Evolutionary conservation across 2,797 vertebrate species (phyloP).

Genomic region (Clarias laeviceps): DNA sequence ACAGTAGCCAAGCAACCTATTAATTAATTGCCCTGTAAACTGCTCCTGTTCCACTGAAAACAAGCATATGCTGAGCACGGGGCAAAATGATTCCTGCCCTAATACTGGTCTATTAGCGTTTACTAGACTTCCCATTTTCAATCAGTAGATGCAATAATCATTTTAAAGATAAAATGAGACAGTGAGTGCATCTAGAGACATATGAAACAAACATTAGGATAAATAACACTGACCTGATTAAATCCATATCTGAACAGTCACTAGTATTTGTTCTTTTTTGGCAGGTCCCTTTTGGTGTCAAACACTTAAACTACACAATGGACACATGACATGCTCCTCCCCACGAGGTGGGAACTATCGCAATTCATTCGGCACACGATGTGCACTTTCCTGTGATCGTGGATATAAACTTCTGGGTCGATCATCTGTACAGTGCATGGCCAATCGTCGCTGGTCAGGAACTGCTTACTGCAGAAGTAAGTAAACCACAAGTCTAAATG

Average conservation of each 20-base stretch:
- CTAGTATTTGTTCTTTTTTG: conserved; percentile 6
- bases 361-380: conserved; percentile 88
- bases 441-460: conserved; percentile 89
- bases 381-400: conserved; percentile 83
- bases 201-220: neutral
- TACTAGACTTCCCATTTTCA: neutral
- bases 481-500: conserved; percentile 58
- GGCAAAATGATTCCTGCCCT: neutral
- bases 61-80: neutral
- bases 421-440: conserved; percentile 79
- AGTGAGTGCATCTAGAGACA: neutral
- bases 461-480: conserved; percentile 86
- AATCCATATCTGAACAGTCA: neutral
- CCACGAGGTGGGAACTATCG: conserved; percentile 78
- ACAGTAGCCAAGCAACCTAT: neutral
- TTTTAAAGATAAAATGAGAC: neutral
- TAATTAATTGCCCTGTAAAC: neutral
- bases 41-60: neutral
- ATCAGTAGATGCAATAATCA: neutral
- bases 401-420: conserved; percentile 86
- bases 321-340: conserved; percentile 85
- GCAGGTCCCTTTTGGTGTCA: conserved; percentile 91
- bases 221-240: neutral
- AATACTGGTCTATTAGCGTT: neutral
- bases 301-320: conserved; percentile 79